Evolutionary conservation across 2,888 invertebrate species (phyloP).

Genomic region (Neuroscelio doddi): DNA sequence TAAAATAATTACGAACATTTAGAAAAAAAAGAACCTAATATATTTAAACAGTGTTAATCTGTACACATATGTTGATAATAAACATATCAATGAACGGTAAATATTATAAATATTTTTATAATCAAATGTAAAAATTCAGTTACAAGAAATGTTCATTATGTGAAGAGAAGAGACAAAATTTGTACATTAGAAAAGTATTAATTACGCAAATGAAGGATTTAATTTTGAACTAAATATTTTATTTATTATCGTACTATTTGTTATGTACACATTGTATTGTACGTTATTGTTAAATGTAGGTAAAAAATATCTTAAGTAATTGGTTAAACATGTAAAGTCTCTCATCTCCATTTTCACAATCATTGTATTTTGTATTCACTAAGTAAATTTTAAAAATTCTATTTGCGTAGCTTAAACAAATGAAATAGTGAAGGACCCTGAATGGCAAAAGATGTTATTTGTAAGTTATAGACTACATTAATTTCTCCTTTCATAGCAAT

Average conservation of each 20-base stretch:
- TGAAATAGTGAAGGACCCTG: slow-evolving; percentile 25
- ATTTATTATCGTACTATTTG: slow-evolving; percentile 20
- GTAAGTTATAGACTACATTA: slow-evolving; percentile 7
- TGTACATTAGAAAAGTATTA: too few relatives aligned
- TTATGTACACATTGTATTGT: slow-evolving; percentile 12
- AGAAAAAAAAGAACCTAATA: too few relatives aligned
- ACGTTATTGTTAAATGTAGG: slow-evolving; percentile 9
- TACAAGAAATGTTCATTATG: too few relatives aligned
- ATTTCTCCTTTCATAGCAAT: slow-evolving; percentile 7
- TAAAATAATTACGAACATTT: too few relatives aligned
- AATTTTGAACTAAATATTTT: too few relatives aligned
- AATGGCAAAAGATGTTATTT: slow-evolving; percentile 30
- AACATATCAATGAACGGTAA: too few relatives aligned
- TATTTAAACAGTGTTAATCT: too few relatives aligned
- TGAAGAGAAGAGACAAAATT: too few relatives aligned
- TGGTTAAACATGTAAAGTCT: slow-evolving; percentile 27
- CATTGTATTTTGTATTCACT: slow-evolving; percentile 36
- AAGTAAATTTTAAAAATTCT: slow-evolving; percentile 12
- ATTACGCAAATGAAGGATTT: too few relatives aligned
- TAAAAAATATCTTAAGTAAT: slow-evolving; percentile 26
- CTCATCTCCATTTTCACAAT: slow-evolving; percentile 31
- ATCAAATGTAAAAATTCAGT: too few relatives aligned
- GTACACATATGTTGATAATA: too few relatives aligned
- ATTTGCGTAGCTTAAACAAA: background rate
- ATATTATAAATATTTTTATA: too few relatives aligned